Evolutionary conservation across 2,888 invertebrate species (phyloP), one percentile per base, ranked within the genome.

Genomic region (Oconnorella tubifera): DNA sequence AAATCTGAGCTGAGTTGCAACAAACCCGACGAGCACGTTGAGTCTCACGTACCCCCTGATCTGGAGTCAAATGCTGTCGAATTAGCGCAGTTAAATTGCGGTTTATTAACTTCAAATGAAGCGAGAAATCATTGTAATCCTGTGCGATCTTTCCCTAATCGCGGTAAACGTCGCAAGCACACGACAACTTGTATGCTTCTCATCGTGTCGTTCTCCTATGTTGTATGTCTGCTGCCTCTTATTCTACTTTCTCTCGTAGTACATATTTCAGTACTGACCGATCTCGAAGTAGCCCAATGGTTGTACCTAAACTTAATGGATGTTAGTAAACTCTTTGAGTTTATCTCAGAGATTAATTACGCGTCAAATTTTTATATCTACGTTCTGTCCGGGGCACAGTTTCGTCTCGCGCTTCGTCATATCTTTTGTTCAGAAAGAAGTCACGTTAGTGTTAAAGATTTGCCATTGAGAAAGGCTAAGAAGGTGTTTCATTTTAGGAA

Each of bases 281-380:
- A 70, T 31, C 62, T 66, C 1, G 25, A 33, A 23, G 63, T 68
- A 1, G 70, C 72, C 33, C 49, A 48, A 25, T 28, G 40, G 31
- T 55, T 75, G 4, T 67, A 69, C 32, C n/a, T 62, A 4, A 57
- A 66, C 2, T 51, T 73, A 4, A 66, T 61, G 33, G 75, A 75
- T 32, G 68, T 72, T 48, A 50, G 67, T 2, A 69, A 73, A 14
- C 27, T 75, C 3, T 65, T 75, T 27, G 72, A 72, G 29, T 68
- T 74, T 0, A 29, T 77, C n/a, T 75, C 75, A 0, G 70, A 74
- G 25, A 50, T 76, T 1, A 78, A 77, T 63, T 78, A 76, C 63
- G 74, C 70, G 3, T 66, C 67, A 1, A 78, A 78, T 60, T 78
- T 78, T 68, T 77, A 74, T 64, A 76, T 77, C 29, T 78, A 78